Evolutionary conservation across 2,797 vertebrate species (phyloP).

Genomic region (Triplophysa yarkandensis): DNA sequence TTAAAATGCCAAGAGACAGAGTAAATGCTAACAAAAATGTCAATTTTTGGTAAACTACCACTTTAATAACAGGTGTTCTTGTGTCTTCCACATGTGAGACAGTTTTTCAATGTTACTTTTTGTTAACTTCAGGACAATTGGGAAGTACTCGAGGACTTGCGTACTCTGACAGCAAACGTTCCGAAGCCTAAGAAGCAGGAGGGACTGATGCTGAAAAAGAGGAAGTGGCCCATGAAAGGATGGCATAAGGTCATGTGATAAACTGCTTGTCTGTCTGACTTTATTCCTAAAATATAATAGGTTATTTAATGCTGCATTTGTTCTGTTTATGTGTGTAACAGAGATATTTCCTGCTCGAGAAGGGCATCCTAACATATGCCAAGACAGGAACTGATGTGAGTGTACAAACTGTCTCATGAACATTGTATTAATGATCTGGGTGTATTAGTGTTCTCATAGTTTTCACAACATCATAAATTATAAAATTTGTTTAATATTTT

Average conservation of each 20-base stretch:
- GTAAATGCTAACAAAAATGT: too few species aligned
- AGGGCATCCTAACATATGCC: slow-evolving; percentile 93
- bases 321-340: slow-evolving; percentile 59
- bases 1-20: too few species aligned
- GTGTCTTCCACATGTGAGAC: too few species aligned
- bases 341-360: slow-evolving; percentile 95
- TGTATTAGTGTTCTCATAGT: not conserved
- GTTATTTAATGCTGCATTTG: not conserved
- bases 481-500: not conserved
- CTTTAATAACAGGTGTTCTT: too few species aligned
- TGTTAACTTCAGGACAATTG: slow-evolving; percentile 86
- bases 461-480: too few species aligned
- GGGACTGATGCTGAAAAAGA: slow-evolving; percentile 92
- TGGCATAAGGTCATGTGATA: slow-evolving; percentile 88
- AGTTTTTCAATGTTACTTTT: not conserved
- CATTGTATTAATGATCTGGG: not conserved
- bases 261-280: not conserved
- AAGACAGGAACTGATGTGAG: slow-evolving; percentile 88
- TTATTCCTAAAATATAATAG: not conserved
- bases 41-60: not conserved
- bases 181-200: slow-evolving; percentile 88
- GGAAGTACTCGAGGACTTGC: slow-evolving; percentile 93
- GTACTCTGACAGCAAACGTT: slow-evolving; percentile 79
- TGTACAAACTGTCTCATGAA: slow-evolving; percentile 51
- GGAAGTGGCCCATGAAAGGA: slow-evolving; percentile 98